A percentile compares a stretch with the other conserved stretches of the same genome.
Evolutionary conservation across 2,888 invertebrate genomes (phyloP).

Genomic region (Phyto melanocephala): DNA sequence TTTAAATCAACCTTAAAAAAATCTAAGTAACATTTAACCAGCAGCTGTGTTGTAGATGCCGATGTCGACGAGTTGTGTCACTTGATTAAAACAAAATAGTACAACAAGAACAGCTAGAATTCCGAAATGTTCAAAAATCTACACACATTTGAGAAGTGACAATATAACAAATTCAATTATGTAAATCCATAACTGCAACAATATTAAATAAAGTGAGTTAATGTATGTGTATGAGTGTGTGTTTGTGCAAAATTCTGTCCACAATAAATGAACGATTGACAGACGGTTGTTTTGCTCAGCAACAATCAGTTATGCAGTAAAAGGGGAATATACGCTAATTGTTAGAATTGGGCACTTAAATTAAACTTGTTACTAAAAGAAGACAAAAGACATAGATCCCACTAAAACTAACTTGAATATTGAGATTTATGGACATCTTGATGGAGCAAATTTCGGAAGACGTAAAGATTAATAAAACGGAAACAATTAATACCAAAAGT

Average conservation of each 20-base stretch:
- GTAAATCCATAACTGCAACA: conserved; percentile 73
- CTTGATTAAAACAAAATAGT: conserved; percentile 50
- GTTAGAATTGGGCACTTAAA: not conserved
- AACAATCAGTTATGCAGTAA: conserved; percentile 31
- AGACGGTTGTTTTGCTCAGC: conserved; percentile 5
- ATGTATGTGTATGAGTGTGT: conserved; percentile 17
- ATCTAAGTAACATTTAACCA: conserved; percentile 53
- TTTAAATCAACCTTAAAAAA: conserved; percentile 32
- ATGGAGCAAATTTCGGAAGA: no score
- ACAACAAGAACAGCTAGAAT: conserved; percentile 43
- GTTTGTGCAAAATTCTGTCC: conserved; percentile 15
- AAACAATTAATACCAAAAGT: no score
- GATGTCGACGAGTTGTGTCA: conserved; percentile 33
- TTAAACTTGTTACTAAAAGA: no score
- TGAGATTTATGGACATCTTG: no score
- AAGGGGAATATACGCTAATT: not conserved
- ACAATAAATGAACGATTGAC: conserved; percentile 30
- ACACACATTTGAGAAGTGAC: conserved; percentile 73
- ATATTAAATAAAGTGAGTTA: no score
- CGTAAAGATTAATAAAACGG: no score
- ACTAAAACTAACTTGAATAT: no score
- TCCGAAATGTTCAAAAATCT: conserved; percentile 49
- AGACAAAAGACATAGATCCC: no score
- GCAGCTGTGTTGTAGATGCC: conserved; percentile 14
- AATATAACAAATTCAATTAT: conserved; percentile 79